A percentile compares a stretch with the other conserved stretches of the same genome.
Conservation (phyloP, 2,888 invertebrate genomes). For the Tricholauxania praeusta region DNA sequence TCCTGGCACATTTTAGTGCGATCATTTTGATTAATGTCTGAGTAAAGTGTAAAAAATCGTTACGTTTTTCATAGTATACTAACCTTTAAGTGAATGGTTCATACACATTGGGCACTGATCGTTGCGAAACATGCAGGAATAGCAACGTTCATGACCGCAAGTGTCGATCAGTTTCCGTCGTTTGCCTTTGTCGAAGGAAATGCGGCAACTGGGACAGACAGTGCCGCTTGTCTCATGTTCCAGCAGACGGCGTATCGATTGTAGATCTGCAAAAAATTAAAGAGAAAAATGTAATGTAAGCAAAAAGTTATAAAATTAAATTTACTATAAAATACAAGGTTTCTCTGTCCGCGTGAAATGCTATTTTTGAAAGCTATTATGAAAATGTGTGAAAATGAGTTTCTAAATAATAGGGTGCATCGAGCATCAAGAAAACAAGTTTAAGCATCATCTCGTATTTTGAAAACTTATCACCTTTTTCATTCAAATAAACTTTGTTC, state of each 20-base stretch:
- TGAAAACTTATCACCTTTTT: too few relatives aligned
- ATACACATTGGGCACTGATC: constrained; percentile 90
- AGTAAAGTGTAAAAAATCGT: constrained; percentile 26
- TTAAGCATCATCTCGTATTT: too few relatives aligned
- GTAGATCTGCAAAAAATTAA: constrained; percentile 77
- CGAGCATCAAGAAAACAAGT: too few relatives aligned
- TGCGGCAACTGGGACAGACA: constrained; percentile 87
- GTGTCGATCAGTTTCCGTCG: constrained; percentile 94
- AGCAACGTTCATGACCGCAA: constrained; percentile 95
- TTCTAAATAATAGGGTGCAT: too few relatives aligned
- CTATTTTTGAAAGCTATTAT: too few relatives aligned
- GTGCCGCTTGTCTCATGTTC: constrained; percentile 80
- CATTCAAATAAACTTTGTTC: too few relatives aligned
- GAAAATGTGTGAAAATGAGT: too few relatives aligned
- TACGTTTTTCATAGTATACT: constrained; percentile 45
- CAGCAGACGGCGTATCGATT: constrained; percentile 83
- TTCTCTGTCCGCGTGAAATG: too few relatives aligned
- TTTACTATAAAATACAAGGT: too few relatives aligned
- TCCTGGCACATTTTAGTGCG: not conserved
- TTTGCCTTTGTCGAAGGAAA: constrained; percentile 97
- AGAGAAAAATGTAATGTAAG: constrained; percentile 7
- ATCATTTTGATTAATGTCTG: constrained; percentile 14
- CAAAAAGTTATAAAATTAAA: not conserved
- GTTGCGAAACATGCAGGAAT: constrained; percentile 93
- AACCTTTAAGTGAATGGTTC: constrained; percentile 67